These are phyloP conservation scores for Sinohyriopsis cumingii DNA, from an alignment of 2,888 invertebrate genomes.

Conservation along the genomic window DNA sequence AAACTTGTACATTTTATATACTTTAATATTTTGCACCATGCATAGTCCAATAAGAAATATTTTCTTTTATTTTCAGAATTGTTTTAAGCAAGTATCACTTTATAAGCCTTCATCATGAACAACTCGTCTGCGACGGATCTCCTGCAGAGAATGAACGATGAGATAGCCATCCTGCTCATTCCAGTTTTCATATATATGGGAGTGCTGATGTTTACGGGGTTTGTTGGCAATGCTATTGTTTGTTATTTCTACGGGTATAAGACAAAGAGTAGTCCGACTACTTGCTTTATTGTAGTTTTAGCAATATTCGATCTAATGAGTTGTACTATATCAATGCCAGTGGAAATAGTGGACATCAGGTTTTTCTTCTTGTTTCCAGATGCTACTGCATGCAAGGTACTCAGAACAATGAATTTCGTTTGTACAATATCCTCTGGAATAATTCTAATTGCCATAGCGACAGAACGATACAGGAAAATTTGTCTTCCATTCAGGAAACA, in stretches of 20 bases:
- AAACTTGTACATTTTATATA: no score
- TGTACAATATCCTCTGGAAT: constrained; percentile 40
- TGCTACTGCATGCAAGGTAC: constrained; percentile 45
- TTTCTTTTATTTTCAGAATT: no score
- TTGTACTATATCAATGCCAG: constrained; percentile 52
- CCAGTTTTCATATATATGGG: constrained; percentile 49
- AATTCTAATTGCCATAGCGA: constrained; percentile 47
- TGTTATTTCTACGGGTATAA: constrained; percentile 45
- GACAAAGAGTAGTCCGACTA: constrained; percentile 43
- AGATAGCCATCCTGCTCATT: constrained; percentile 37
- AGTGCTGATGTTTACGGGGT: constrained; percentile 45
- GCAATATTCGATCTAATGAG: constrained; percentile 49
- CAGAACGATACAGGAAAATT: constrained; percentile 43
- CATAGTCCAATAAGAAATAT: no score
- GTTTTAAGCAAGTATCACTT: no score
- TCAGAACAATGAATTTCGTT: constrained; percentile 42
- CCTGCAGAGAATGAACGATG: constrained; percentile 35
- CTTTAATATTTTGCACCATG: no score
- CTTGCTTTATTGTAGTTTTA: constrained; percentile 50
- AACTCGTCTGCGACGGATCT: neutral
- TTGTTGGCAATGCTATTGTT: constrained; percentile 52
- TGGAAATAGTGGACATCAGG: constrained; percentile 53
- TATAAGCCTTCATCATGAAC: no score
- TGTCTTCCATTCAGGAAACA: constrained; percentile 37
- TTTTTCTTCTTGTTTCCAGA: constrained; percentile 47